Conservation (phyloP, 2,113 vertebrate genomes). For the Hippolais icterina region DNA sequence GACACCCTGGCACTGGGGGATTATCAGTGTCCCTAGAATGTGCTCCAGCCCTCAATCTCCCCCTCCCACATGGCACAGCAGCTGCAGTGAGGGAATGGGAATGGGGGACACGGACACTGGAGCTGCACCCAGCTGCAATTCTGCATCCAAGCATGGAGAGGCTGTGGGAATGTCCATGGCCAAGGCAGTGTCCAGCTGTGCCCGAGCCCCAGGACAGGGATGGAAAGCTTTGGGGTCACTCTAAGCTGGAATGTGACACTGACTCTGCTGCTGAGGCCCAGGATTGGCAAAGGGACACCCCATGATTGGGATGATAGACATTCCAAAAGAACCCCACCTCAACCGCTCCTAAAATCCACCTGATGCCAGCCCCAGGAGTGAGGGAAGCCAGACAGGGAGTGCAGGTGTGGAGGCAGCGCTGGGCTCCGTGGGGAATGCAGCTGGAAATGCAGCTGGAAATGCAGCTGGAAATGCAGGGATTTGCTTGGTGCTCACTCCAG, state of each 20-base stretch:
- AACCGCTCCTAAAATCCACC: neutral
- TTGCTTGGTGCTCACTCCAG: slow-evolving; percentile 64
- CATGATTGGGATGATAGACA: neutral
- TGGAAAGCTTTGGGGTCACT: neutral
- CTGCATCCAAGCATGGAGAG: neutral
- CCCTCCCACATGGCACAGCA: neutral
- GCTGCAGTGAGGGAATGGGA: neutral
- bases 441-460: too few species aligned
- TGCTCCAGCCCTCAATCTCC: neutral
- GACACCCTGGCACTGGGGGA: accelerated
- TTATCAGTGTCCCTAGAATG: neutral
- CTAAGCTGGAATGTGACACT: neutral
- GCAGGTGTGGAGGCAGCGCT: neutral
- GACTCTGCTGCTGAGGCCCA: neutral
- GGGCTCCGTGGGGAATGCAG: neutral
- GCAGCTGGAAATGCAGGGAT: neutral
- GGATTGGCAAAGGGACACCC: neutral
- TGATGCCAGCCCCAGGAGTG: neutral
- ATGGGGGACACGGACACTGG: accelerated
- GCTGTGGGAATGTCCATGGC: accelerated
- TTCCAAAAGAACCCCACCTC: neutral
- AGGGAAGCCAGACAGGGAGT: neutral
- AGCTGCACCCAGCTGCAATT: neutral
- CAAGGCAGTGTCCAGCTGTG: neutral
- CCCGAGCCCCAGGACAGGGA: neutral